A percentile compares a stretch with the other conserved stretches of the same genome.
Conservation (phyloP, 2,113 vertebrate genomes). For the Polypterus bichir region DNA sequence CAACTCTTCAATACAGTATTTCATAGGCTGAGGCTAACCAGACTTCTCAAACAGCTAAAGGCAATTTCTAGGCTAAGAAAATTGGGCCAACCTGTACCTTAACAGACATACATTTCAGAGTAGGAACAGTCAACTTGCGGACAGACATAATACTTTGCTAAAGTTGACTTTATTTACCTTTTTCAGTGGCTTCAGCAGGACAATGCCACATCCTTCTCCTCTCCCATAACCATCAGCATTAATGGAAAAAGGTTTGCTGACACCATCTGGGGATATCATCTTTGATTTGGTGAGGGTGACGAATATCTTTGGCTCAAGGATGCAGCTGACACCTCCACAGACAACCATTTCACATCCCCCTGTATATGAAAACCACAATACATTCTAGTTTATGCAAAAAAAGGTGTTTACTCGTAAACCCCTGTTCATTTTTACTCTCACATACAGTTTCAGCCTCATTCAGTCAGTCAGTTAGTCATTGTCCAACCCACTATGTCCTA, state of each 20-base stretch:
- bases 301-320: slow-evolving; percentile 58
- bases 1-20: too few species aligned
- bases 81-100: too few species aligned
- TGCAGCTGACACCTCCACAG: slow-evolving; percentile 69
- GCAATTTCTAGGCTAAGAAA: too few species aligned
- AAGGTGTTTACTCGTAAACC: too few species aligned
- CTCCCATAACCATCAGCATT: slow-evolving; percentile 67
- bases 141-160: not conserved
- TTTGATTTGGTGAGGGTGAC: slow-evolving; percentile 68
- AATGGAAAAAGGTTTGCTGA: slow-evolving; percentile 64
- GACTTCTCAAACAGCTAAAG: too few species aligned
- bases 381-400: not conserved
- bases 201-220: slow-evolving; percentile 71
- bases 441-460: too few species aligned
- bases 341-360: slow-evolving; percentile 70
- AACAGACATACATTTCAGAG: too few species aligned
- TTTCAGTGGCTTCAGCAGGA: slow-evolving; percentile 62
- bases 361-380: slow-evolving; percentile 20
- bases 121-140: too few species aligned
- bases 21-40: too few species aligned
- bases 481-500: too few species aligned
- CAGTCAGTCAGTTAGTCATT: too few species aligned
- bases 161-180: slow-evolving; percentile 34
- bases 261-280: slow-evolving; percentile 67
- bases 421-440: too few species aligned